These are phyloP conservation scores for Clivina fossor DNA, from an alignment of 2,888 invertebrate species.

Conservation along the genomic window DNA sequence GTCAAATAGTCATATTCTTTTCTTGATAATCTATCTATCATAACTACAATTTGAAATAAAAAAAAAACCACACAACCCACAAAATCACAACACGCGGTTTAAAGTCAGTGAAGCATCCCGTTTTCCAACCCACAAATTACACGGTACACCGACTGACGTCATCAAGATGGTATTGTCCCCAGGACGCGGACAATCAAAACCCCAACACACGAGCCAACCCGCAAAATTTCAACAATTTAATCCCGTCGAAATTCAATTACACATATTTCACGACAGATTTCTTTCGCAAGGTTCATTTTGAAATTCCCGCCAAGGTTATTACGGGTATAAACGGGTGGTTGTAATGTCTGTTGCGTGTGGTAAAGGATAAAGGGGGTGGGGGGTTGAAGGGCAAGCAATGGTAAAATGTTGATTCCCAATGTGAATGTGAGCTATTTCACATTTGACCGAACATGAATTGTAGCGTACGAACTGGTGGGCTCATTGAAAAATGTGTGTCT, in stretches of 20 bases:
- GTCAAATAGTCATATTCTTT: no score
- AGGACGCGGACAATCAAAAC: no score
- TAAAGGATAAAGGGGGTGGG: slow-evolving; percentile 20
- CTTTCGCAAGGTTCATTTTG: slow-evolving; percentile 50
- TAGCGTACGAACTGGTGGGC: slow-evolving; percentile 66
- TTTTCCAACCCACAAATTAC: no score
- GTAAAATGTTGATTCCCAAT: slow-evolving; percentile 36
- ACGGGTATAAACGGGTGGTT: slow-evolving; percentile 34
- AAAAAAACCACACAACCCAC: no score
- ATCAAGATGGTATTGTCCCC: slow-evolving; percentile 25
- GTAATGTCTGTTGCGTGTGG: slow-evolving; percentile 31
- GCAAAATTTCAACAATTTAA: slow-evolving; percentile 15
- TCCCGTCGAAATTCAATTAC: slow-evolving; percentile 12
- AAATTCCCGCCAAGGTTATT: slow-evolving; percentile 45
- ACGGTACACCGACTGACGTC: no score
- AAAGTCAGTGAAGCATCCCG: no score
- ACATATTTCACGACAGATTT: slow-evolving; percentile 45
- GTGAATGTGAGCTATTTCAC: slow-evolving; percentile 63
- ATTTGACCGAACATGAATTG: slow-evolving; percentile 67
- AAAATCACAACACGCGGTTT: no score
- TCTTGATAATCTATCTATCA: no score
- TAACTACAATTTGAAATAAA: no score
- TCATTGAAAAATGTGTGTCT: slow-evolving; percentile 54
- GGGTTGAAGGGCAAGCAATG: neutral
- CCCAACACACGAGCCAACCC: no score